Evolutionary conservation across 2,888 invertebrate species (phyloP), one percentile per base, ranked within the genome.

Genomic region (Dendrolimus houi): DNA sequence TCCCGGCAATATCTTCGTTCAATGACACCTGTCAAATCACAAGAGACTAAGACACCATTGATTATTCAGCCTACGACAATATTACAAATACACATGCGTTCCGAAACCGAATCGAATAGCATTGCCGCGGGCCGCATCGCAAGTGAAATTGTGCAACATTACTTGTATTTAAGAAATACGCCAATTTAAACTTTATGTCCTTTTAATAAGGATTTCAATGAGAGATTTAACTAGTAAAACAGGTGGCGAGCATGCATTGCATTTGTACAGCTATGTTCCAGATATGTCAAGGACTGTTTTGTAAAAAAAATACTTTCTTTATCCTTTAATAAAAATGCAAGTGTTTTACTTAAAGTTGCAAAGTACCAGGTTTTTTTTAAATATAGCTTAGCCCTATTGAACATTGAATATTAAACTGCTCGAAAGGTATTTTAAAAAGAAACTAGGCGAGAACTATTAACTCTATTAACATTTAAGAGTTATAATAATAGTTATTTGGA

Each of bases 261-360:
- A 70, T 47, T 47, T 9, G 9, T 47, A 47, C 47, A 47, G 12
- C 79, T 80, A 69, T 66, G 67, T 71, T 79, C 81, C 77, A 85
- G 83, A 80, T 85, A 74, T 83, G 84, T 87, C 87, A 87, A 87
- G 87, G 87, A 84, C 82, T 69, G 68, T 68, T 73, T 71, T 78
- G 78, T 81, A 74, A 79, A 75, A 81, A 81, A 80, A 75, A 73
- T 71, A 76, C 80, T 81, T 84, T 82, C 80, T 81, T 84, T 77
- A 47, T 47, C 47, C 47, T 47, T 47, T 47, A 9, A 29, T 29
- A 69, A 71, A 47, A 47, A 47, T 47, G 47, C 47, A 47, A 47
- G 10, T 47, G 47, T 10, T 47, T 47, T 47, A 47, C 47, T 47
- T 47, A 47, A 47, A 47, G 29, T 29, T 29, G 29, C 29, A 29